Evolutionary conservation across 2,797 vertebrate species (phyloP), one percentile per base, ranked within the genome.

Genomic region (Hypotaenidia okinawae): DNA sequence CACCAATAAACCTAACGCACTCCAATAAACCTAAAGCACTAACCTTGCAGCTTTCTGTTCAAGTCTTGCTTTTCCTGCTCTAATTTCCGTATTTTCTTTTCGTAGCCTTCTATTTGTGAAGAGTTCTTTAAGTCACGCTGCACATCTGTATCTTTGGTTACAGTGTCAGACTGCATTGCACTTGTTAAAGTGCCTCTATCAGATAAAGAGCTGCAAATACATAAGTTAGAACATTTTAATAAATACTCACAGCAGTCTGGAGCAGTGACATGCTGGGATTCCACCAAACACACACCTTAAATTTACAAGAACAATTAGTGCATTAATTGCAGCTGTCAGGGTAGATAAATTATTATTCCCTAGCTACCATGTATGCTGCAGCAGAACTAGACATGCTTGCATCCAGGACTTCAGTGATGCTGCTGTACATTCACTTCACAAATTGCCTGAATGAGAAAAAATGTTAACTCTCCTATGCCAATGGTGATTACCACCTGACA

Each of bases 61-160:
- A 99, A 98, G 96, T 99, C 99, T 92, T 98, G 98, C 81, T 99
- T 99, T 96, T 99, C 99, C 94, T 99, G 98, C 92, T 99, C 99
- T 85, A 99, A 98, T 18, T 98, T 97, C 21, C 98, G 98, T 95
- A 99, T 99, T 97, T 98, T 98, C 90, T 98, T 98, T 94, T 99
- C 98, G 4, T 99, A 99, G 3, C 98, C 98, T 82, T 99, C 99
- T 39, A 98, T 98, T 93, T 99, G 99, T 93, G 98, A 95, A 73
- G 98, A 98, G 54, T 97, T 98, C 81, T 98, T 98, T 49, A 98
- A 85, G 8, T 98, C 98, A 5, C 96, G 97, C 78, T 98, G 98
- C 18, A 98, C 97, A 5, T 98, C 98, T 16, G 70, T 96, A 23
- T 98, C 97, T 43, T 95, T 97, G 87, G 97, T 97, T 74, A 98